phyloP scores from a whole-genome alignment of 2,113 vertebrate species.

The Engraulis encrasicolus region DNA sequence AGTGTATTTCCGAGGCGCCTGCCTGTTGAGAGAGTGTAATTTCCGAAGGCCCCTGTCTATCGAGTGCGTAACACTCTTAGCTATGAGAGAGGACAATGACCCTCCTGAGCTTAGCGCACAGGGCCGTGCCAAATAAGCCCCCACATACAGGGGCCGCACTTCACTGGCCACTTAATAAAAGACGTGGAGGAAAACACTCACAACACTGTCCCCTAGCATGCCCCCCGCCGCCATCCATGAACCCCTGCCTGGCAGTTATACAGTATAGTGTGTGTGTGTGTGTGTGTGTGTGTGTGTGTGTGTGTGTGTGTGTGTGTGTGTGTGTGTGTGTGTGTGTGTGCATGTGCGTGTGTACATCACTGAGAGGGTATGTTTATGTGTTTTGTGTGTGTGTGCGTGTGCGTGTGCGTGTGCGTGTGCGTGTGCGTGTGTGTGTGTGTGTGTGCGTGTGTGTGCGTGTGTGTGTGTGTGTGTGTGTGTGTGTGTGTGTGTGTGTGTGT shows the following conservation, averaged over 20 bases:
- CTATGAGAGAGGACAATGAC: conserved; percentile 8
- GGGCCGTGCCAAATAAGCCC: neutral
- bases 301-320: neutral
- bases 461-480: neutral
- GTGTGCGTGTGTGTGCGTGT: neutral
- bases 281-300: neutral
- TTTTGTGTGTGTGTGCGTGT: neutral
- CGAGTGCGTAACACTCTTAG: neutral
- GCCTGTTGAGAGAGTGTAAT: no score
- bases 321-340: neutral
- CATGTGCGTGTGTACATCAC: neutral
- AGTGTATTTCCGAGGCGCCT: no score
- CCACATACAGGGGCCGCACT: neutral
- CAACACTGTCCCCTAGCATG: neutral
- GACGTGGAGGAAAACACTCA: conserved; percentile 7
- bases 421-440: neutral
- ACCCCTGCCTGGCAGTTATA: neutral
- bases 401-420: neutral
- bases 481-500: conserved; percentile 12
- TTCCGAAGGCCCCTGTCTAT: no score
- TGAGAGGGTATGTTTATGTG: neutral
- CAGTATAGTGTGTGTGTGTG: neutral
- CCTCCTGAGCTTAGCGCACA: neutral
- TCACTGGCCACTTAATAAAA: conserved; percentile 21
- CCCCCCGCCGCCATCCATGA: no score